A percentile compares a stretch with the other conserved stretches of the same genome.
These are phyloP conservation scores for Thecocarcelia acutangulata DNA, from an alignment of 2,888 invertebrate genomes.

Conservation along the genomic window DNA sequence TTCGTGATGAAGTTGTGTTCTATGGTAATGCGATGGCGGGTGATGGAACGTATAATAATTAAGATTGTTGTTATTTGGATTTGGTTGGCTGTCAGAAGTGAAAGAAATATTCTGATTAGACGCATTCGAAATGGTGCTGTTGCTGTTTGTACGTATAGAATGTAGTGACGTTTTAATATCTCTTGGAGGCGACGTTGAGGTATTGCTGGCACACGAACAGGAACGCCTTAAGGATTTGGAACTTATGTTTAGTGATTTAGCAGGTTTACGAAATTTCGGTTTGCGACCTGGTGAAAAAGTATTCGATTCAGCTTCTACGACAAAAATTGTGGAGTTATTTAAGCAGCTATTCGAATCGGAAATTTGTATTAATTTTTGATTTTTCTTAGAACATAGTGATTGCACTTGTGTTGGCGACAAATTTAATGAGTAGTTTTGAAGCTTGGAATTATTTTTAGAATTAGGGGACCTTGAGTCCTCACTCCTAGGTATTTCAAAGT, in stretches of 20 bases:
- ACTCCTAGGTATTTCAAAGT: constrained; percentile 71
- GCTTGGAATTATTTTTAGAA: constrained; percentile 71
- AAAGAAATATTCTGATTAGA: constrained; percentile 48
- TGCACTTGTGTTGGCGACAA: constrained; percentile 65
- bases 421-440: constrained; percentile 68
- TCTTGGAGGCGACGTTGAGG: constrained; percentile 47
- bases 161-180: constrained; percentile 34
- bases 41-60: constrained; percentile 67
- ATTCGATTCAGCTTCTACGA: constrained; percentile 76
- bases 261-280: constrained; percentile 76
- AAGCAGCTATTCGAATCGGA: constrained; percentile 39
- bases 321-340: constrained; percentile 57
- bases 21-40: constrained; percentile 52
- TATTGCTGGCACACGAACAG: constrained; percentile 73
- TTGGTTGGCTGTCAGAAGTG: constrained; percentile 38
- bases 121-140: constrained; percentile 56
- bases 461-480: constrained; percentile 66
- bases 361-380: constrained; percentile 9
- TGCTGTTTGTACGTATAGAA: constrained; percentile 52
- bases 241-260: constrained; percentile 33
- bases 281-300: constrained; percentile 74
- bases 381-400: constrained; percentile 49
- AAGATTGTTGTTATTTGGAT: constrained; percentile 60
- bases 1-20: constrained; percentile 74
- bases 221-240: constrained; percentile 71